Base-by-base conservation (phyloP, 2,888 invertebrate species). In the Muschampia plurimacula region DNA sequence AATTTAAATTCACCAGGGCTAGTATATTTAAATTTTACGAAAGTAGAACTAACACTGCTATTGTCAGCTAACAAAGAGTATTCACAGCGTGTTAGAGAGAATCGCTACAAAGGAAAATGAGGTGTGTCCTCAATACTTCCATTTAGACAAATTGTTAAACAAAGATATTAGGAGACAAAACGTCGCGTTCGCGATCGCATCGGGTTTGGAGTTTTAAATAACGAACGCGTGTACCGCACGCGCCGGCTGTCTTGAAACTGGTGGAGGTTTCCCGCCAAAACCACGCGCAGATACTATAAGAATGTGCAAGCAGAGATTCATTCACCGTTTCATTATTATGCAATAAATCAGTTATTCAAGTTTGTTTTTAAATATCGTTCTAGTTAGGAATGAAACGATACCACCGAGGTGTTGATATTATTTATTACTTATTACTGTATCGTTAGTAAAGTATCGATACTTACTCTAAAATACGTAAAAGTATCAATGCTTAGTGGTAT, bases 31-130 rank as follows among this genome's bases (percentile, higher is more conserved):
- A 80, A 84, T 82, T 86, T 89, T 86, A 88, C 78, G 91, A 93
- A 93, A 93, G 91, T 93, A 87, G 89, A 93, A 92, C 92, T 92
- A 91, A 92, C 90, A 91, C 90, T 87, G 83, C 87, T 89, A 88
- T 92, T 92, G 86, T 92, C 77, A 78, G 78, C 80, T 78, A 86
- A 91, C 92, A 92, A 92, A 88, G 86, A 88, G 89, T 90, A 85
- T 90, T 92, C 90, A 92, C 93, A 90, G 87, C 86, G 86, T 89
- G 86, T 91, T 89, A 91, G 83, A 89, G 79, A 88, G 88, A 89
- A 88, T 90, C 75, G 79, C 77, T 84, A 89, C 90, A 92, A 92
- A 84, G 81, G 87, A 81, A 86, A 92, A 91, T 87, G 89, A 91
- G 90, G 84, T 86, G 87, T 89, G 92, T 81, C 91, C 92, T 89